These are phyloP conservation scores for Chitala chitala DNA, from an alignment of 2,113 vertebrate species.

Conservation along the genomic window DNA sequence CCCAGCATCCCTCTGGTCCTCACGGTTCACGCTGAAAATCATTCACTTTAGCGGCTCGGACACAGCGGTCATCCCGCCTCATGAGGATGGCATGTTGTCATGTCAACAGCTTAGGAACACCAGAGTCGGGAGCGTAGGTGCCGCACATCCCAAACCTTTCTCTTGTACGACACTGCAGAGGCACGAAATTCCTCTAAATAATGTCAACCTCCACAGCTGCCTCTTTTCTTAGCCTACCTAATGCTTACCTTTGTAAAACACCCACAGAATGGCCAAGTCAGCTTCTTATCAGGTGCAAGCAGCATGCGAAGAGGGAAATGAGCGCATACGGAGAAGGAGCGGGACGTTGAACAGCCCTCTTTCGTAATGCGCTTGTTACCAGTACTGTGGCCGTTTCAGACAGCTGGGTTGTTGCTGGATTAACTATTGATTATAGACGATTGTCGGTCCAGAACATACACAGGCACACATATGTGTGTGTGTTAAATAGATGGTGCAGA, in stretches of 20 bases:
- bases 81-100: not conserved
- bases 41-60: not conserved
- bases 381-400: too few relatives aligned
- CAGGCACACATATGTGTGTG: too few relatives aligned
- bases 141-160: not conserved
- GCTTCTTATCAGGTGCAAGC: not conserved
- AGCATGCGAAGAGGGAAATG: not conserved
- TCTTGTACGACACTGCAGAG: not conserved
- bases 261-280: not conserved
- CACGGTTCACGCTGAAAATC: not conserved
- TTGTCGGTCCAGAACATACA: too few relatives aligned
- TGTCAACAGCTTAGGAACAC: not conserved
- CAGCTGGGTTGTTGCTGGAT: too few relatives aligned
- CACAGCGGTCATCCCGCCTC: not conserved
- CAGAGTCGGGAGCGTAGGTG: not conserved
- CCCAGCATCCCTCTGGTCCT: too few relatives aligned
- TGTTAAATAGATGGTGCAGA: too few relatives aligned
- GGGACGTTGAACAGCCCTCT: not conserved
- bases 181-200: not conserved
- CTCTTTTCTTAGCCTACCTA: not conserved
- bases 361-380: too few relatives aligned
- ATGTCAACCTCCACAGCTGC: not conserved
- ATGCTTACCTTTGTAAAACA: not conserved
- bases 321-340: not conserved
- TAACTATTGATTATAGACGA: too few relatives aligned